Base-by-base conservation (phyloP, 2,888 invertebrate species). In the Cephus spinipes region DNA sequence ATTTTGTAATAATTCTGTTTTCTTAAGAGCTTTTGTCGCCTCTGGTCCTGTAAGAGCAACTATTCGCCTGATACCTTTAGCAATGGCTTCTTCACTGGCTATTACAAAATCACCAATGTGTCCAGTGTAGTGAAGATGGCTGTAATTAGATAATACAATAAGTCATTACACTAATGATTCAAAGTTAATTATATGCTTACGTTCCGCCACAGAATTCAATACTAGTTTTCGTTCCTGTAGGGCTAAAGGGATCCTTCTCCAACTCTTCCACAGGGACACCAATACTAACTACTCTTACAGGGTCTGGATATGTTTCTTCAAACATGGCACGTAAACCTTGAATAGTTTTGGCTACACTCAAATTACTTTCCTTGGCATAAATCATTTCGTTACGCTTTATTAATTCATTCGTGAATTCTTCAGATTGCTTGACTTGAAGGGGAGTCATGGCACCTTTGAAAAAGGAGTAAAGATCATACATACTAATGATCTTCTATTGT, bases 181-280 rank as follows among this genome's bases (percentile, higher is more conserved):
- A 71, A 33, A 23, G 30, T 31, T 71, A 69, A 77, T 23, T 31
- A 73, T 31, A 73, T 76, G 93, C 94, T 92, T 89, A 95, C 94
- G 99, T 99, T 85, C 99, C 99, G 79, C 99, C 99, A 92, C 99
- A 99, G 93, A 99, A 99, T 93, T 99, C 99, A 11, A 99, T 97
- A 2, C 99, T 98, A 0, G 98, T 98, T 79, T 95, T 93, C 75
- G 94, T 94, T 1, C 96, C 99, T 69, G 94, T 94, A 32, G 95
- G 94, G 33, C 96, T 94, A 77, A 96, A 94, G 0, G 99, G 99
- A 92, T 99, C 96, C 35, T 94, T 93, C 89, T 98, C 96, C 73
- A 99, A 93, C 73, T 97, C 94, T 85, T 98, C 98, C 11, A 99
- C 96, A 0, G 98, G 95, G 71, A 98, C 94, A 32, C 99, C 99